Base-by-base conservation (phyloP, 2,113 vertebrate species). In the Emydocephalus ijimae region DNA sequence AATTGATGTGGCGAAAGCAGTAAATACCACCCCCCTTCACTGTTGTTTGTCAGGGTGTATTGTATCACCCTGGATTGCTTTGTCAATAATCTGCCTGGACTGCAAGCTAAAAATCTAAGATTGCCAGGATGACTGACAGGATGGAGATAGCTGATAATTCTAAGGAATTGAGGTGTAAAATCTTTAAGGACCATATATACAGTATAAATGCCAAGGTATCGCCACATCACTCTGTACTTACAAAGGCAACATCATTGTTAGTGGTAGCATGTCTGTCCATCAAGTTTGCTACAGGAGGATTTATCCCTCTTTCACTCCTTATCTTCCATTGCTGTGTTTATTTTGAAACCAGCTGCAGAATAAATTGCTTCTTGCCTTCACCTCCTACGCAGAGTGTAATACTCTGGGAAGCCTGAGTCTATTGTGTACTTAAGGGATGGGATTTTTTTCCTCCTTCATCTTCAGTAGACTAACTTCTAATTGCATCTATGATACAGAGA, bases 151-250 rank as follows among this genome's bases (percentile, higher is more conserved):
- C 97, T 98, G 99, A 99, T 99, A 99, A 99, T 99, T 99, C 98
- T 98, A 98, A 99, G 98, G 98, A 98, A 99, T 98, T 99, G 98
- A 99, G 98, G 98, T 99, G 98, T 98, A 98, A 99, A 99, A 99
- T 99, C 98, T 99, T 99, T 99, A 99, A 99, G 98, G 98, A 98
- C 98, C 98, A 98, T 98, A 98, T 98, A 98, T 99, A 98, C 98
- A 97, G 98, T 97, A 98, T 98, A 99, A 99, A 99, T 98, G 98
- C 98, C 98, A 99, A 98, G 98, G 98, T 99, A 99, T 99, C 99
- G 98, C 98, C 98, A 98, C 98, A 99, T 99, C 98, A 98, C 98
- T 98, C 97, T 97, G 97, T 98, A 98, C 98, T 98, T 98, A 98
- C 98, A 98, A 99, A 98, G 98, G 98, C 98, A 98, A 97, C 97